phyloP scores from a whole-genome alignment of 2,888 invertebrate species.

The Lysandra coridon region DNA sequence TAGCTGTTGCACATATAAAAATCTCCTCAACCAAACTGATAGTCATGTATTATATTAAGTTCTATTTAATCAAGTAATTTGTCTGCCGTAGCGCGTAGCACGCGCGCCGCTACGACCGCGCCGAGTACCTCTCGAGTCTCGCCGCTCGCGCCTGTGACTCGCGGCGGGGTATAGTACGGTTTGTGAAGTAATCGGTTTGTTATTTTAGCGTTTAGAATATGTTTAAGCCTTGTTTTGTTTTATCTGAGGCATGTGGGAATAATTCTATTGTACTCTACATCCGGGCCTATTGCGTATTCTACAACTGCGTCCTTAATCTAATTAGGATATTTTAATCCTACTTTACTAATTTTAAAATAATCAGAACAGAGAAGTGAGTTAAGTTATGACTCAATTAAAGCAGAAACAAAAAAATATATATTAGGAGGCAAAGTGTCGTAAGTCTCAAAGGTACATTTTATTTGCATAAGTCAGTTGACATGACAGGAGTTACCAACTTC shows the following conservation, averaged over 20 bases:
- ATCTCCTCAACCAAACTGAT: background rate
- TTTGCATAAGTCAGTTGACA: conserved; percentile 54
- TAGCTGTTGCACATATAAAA: too few species aligned
- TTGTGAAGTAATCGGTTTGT: conserved; percentile 76
- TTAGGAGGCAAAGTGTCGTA: conserved; percentile 39
- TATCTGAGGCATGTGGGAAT: conserved; percentile 78
- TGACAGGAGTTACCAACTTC: conserved; percentile 61
- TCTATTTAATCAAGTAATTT: background rate
- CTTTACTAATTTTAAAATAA: background rate
- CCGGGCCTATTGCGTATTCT: conserved; percentile 69
- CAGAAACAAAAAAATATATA: background rate
- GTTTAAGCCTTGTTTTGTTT: conserved; percentile 75
- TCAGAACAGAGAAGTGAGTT: background rate
- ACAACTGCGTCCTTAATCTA: conserved; percentile 45
- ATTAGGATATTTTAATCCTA: background rate
- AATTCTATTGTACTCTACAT: conserved; percentile 76
- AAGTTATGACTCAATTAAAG: background rate
- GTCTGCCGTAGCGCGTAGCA: background rate
- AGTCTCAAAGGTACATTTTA: conserved; percentile 50
- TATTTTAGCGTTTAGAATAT: conserved; percentile 77
- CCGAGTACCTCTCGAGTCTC: background rate
- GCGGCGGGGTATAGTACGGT: conserved; percentile 55
- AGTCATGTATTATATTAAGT: background rate
- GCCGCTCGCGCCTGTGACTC: conserved; percentile 49
- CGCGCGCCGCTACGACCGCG: background rate